Evolutionary conservation across 2,888 invertebrate species (phyloP), one percentile per base, ranked within the genome.

Genomic region (Clivina fossor): DNA sequence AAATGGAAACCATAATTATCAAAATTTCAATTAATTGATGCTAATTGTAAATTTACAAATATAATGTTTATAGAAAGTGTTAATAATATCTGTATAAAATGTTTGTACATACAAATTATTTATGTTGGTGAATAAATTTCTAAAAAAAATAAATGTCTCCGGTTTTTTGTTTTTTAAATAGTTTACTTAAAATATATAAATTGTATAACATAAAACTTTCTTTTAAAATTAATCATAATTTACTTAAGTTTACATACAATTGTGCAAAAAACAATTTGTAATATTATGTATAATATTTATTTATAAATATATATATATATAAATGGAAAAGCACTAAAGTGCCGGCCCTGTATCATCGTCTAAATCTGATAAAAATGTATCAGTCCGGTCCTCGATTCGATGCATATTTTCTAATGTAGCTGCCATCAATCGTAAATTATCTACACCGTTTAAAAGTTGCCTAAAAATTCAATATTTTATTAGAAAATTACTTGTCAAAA

Each of bases 401-500:
- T 80, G 77, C 68, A 79, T 71, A 63, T 78, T 81, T 65, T 85
- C 84, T 62, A 85, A 71, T 28, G 80, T 76, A 30, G 82, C 78
- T 15, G 85, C 85, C 70, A 85, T 78, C 64, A 81, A 76, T 64
- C 84, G 75, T 57, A 86, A 73, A 71, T 84, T 85, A 64, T 82
- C 83, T 47, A 85, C 84, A 38, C 85, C 85, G 57, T 76, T 77
- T 64, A 85, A 73, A 59, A 85, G 69, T 77, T 85, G 84, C 66
- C 85, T 85, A 64, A 44, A 48, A 63, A 40, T 11, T n/a, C 11
- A 33, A 33, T 24, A 9, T 24, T n/a, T n/a, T n/a, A n/a, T 7
- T 9, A 26, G 26, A 26, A 5, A 26, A 8, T 7, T 9, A 26
- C 7, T 26, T 9, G 26, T 7, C 26, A 26, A 26, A 26, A 26